phyloP scores from a whole-genome alignment of 2,113 vertebrate genomes.

The Crypturellus undulatus region DNA sequence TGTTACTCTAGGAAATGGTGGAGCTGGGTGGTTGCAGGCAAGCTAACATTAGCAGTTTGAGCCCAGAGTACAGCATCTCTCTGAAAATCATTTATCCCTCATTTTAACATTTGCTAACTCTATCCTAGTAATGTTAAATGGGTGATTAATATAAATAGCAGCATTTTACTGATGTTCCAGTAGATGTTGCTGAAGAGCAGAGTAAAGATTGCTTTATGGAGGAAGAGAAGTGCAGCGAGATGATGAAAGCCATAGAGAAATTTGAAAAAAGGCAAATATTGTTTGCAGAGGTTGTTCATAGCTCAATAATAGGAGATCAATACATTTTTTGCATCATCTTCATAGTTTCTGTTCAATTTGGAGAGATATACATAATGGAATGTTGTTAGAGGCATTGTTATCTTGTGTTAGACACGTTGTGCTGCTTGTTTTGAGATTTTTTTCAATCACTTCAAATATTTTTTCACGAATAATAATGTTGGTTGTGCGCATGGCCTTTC shows the following conservation, averaged over 20 bases:
- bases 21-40: not conserved
- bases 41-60: not conserved
- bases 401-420: slow-evolving; percentile 15
- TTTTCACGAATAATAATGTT: slow-evolving; percentile 54
- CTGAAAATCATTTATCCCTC: not conserved
- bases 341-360: not conserved
- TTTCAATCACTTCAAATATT: slow-evolving; percentile 61
- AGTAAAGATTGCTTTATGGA: slow-evolving; percentile 75
- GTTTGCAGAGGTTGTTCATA: slow-evolving; percentile 70
- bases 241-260: slow-evolving; percentile 69
- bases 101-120: slow-evolving; percentile 69
- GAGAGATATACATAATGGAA: slow-evolving; percentile 16
- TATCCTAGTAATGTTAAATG: slow-evolving; percentile 72
- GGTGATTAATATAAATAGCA: slow-evolving; percentile 79
- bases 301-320: slow-evolving; percentile 67
- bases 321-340: slow-evolving; percentile 61
- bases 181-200: slow-evolving; percentile 89
- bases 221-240: slow-evolving; percentile 67
- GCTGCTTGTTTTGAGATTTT: slow-evolving; percentile 60
- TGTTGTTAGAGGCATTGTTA: slow-evolving; percentile 34
- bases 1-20: not conserved
- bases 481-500: slow-evolving; percentile 62
- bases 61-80: not conserved
- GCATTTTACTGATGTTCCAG: slow-evolving; percentile 85
- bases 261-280: slow-evolving; percentile 61